phyloP scores from a whole-genome alignment of 2,113 vertebrate genomes.

The Hystrix brachyura region DNA sequence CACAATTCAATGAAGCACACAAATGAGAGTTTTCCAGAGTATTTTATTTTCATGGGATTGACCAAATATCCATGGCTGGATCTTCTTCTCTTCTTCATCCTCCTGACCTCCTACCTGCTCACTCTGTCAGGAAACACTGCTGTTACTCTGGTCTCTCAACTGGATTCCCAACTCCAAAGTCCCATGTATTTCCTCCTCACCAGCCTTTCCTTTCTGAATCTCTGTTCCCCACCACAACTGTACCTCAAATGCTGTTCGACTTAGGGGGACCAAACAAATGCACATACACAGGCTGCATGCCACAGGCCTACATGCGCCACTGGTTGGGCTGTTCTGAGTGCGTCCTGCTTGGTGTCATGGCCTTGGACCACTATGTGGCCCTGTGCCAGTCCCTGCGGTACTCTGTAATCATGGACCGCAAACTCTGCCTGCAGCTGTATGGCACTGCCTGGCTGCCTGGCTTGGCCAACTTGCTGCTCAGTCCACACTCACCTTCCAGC shows the following conservation, averaged over 20 bases:
- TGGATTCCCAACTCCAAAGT: slow-evolving; percentile 63
- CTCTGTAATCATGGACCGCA: slow-evolving; percentile 79
- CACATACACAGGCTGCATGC: slow-evolving; percentile 42
- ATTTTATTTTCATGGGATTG: slow-evolving; percentile 58
- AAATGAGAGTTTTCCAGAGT: slow-evolving; percentile 43
- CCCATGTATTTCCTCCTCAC: slow-evolving; percentile 74
- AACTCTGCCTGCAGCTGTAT: slow-evolving; percentile 69
- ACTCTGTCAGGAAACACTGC: slow-evolving; percentile 62
- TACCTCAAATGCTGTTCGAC: slow-evolving; percentile 70
- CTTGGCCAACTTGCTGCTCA: slow-evolving; percentile 67
- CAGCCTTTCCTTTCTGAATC: slow-evolving; percentile 70
- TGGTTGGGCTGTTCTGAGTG: slow-evolving; percentile 66
- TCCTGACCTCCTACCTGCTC: slow-evolving; percentile 60
- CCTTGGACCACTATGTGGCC: slow-evolving; percentile 83
- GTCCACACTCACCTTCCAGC: slow-evolving; percentile 70
- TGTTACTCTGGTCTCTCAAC: slow-evolving; percentile 60
- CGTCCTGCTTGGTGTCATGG: slow-evolving; percentile 83
- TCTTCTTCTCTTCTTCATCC: slow-evolving; percentile 59
- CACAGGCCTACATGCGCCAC: slow-evolving; percentile 70
- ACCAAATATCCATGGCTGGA: slow-evolving; percentile 59
- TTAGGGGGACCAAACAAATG: background rate
- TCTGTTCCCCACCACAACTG: slow-evolving; percentile 68
- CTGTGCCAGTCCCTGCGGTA: slow-evolving; percentile 86
- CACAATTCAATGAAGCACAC: background rate
- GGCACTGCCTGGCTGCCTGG: slow-evolving; percentile 79